phyloP scores from a whole-genome alignment of 2,888 invertebrate genomes.

The Oxycera nigricornis region DNA sequence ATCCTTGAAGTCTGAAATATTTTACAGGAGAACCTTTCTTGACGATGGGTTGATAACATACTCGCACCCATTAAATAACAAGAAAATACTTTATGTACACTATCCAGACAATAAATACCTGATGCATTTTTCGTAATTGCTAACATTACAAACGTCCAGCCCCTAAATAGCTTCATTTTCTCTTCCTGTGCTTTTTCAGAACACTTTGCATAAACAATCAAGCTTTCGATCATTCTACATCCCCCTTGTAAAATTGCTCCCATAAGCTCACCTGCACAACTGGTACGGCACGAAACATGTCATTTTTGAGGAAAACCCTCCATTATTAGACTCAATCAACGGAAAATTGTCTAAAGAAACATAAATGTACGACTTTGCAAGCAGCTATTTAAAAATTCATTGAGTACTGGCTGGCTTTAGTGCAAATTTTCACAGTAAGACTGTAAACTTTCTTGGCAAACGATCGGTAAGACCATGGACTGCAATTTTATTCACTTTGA shows the following conservation, averaged over 20 bases:
- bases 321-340: not conserved
- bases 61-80: too few species aligned
- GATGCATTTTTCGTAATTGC: too few species aligned
- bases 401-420: not conserved
- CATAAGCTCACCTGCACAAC: not conserved
- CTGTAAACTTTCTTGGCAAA: not conserved
- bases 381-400: slow-evolving; percentile 31
- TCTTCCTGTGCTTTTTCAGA: not conserved
- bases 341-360: not conserved
- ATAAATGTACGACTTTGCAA: not conserved
- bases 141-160: too few species aligned
- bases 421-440: not conserved
- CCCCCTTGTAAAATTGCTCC: not conserved
- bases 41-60: too few species aligned
- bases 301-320: not conserved
- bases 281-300: not conserved
- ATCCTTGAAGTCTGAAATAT: too few species aligned
- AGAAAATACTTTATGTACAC: too few species aligned
- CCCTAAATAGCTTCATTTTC: not conserved
- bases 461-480: not conserved
- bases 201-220: not conserved
- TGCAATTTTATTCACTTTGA: slow-evolving; percentile 28
- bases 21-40: too few species aligned
- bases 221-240: not conserved
- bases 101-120: too few species aligned